Base-by-base conservation (phyloP, 2,113 vertebrate species). In the Proteles cristata region DNA sequence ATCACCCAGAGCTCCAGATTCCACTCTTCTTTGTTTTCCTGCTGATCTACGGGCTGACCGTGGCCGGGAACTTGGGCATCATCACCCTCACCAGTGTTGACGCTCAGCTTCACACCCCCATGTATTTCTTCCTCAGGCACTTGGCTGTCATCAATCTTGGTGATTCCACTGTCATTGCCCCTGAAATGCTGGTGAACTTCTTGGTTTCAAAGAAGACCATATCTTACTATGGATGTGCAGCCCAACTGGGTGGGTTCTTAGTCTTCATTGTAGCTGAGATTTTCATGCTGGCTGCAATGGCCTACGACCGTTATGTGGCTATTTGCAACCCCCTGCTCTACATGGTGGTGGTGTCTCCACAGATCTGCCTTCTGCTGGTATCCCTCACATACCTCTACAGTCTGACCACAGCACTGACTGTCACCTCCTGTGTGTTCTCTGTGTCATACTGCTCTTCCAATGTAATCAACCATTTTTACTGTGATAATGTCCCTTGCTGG, bases 381-480 rank as follows among this genome's bases (percentile, higher is more conserved):
- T 88, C 43, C 45, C 87, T 96, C 68, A 69, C 33, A 8, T 69
- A 69, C 68, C 68, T 69, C 68, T 61, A 61, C 58, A 74, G 71
- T 45, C 73, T 97, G 66, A 11, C 31, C 23, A 96, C 88, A 16
- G 94, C 95, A 3, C 26, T 96, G 25, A 92, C 90, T 0, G 66
- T 94, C 5, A 80, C 95, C 1, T 92, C 74, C 15, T 96, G 85
- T 79, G 92, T 97, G 23, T 95, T 96, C 28, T 96, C 93, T 2
- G 2, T 97, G 50, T 96, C 90, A 1, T 97, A 84, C 1, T 97
- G 97, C 23, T 92, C 95, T 9, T 83, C 91, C 7, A 97, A 96
- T 15, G 7, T 84, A 17, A 97, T 97, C 63, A 92, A 96, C 15
- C 96, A 97, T 45, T 98, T 98, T 69, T 98, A 97, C 73, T 96